Evolutionary conservation across 2,113 vertebrate genomes (phyloP), one percentile per base, ranked within the genome.

Genomic region (Daphoenositta chrysoptera): DNA sequence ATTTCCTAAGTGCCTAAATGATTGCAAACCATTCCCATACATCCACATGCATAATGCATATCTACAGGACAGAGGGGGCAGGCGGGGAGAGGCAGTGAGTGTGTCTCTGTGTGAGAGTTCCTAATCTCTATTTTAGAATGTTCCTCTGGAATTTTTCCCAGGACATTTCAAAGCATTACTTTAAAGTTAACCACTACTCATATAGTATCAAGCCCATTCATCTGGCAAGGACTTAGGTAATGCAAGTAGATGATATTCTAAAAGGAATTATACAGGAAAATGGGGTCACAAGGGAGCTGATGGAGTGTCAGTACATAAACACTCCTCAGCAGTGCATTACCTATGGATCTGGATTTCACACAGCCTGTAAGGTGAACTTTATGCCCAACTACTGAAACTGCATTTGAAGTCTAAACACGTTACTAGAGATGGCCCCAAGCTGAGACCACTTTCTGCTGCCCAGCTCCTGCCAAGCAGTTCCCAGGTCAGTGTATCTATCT

Each of bases 121-220:
- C 66, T 95, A 91, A 96, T 89, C 94, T 77, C 91, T 80, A 42
- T 75, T 97, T 96, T 90, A 95, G 82, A 96, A 87, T 47, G 72
- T 87, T 95, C 89, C 75, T 82, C 77, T 94, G 86, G 88, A 97
- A 93, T 92, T 96, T 94, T 92, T 96, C 95, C 96, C 82, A 95
- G 94, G 86, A 87, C 63, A 81, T 95, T 97, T 96, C 94, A 96
- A 96, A 94, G 69, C 81, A 45, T 33, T 91, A 42, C 68, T 93
- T 94, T 90, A 50, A 84, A 96, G 81, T 89, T 80, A 94, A 96
- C 85, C 73, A 97, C 93, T 77, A 56, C 61, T 94, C 86, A 78
- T 85, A 69, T 93, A 84, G 63, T 81, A 87, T 83, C 86, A 87
- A 83, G 77, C 39, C 39, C 27, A 3, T 77, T 95, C 65, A 95